A percentile compares a stretch with the other conserved stretches of the same genome.
Conservation (phyloP, 2,113 vertebrate genomes). For the Dendropsophus ebraccatus region DNA sequence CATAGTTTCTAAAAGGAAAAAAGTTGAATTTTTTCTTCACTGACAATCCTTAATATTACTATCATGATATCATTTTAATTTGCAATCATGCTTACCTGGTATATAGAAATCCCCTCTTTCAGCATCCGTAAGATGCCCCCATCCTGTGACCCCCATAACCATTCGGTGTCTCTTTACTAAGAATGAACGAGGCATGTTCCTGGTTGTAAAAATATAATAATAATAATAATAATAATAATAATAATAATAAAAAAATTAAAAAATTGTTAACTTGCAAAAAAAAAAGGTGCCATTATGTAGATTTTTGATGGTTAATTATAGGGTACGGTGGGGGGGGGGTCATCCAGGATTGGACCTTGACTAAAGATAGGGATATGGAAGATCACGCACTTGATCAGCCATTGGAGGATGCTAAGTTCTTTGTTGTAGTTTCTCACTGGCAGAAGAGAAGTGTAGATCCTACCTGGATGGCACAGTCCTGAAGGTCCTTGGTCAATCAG, state of each 20-base stretch:
- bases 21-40: neutral
- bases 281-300: neutral
- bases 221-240: too few relatives aligned
- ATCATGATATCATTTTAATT: neutral
- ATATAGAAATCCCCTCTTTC: slow-evolving; percentile 69
- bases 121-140: slow-evolving; percentile 67
- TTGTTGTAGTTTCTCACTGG: neutral
- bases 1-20: neutral
- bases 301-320: neutral
- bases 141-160: slow-evolving; percentile 52
- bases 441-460: neutral
- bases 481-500: neutral
- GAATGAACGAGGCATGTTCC: slow-evolving; percentile 69
- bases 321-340: neutral
- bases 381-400: neutral
- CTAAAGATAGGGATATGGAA: neutral
- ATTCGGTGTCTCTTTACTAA: slow-evolving; percentile 67
- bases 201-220: neutral
- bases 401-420: neutral
- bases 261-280: too few relatives aligned
- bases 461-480: neutral
- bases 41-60: neutral
- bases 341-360: neutral
- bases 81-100: slow-evolving; percentile 62
- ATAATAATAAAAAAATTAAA: neutral